phyloP scores from a whole-genome alignment of 2,113 vertebrate genomes.

The Nesoenas mayeri region DNA sequence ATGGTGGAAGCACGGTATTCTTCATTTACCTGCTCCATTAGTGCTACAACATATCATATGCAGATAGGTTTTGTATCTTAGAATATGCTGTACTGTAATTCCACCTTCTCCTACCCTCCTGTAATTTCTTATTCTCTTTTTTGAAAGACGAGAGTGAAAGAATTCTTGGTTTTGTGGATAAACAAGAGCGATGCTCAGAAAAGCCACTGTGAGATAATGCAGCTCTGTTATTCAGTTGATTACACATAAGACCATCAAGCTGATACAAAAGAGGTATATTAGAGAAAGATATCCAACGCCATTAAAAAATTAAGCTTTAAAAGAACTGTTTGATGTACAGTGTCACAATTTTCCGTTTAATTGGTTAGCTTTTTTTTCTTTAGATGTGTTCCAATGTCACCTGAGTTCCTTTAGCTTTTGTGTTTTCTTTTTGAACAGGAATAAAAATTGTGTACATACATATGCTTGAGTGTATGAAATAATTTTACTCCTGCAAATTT shows the following conservation, averaged over 20 bases:
- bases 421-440: neutral
- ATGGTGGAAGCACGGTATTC: neutral
- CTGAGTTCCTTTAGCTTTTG: constrained; percentile 8
- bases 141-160: neutral
- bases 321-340: neutral
- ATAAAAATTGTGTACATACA: neutral
- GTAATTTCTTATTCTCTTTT: neutral
- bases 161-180: neutral
- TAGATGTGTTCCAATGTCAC: neutral
- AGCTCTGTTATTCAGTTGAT: neutral
- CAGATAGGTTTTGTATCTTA: neutral
- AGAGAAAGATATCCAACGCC: neutral
- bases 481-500: neutral
- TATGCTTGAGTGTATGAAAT: neutral
- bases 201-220: neutral
- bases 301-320: neutral
- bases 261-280: neutral
- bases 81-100: neutral
- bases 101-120: neutral
- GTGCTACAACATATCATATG: neutral
- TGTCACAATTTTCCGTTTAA: neutral
- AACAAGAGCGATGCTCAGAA: neutral
- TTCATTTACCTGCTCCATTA: neutral
- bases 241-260: neutral
- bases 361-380: neutral